These are phyloP conservation scores for Gnatocerus cornutus DNA, from an alignment of 2,888 invertebrate species.

Conservation along the genomic window DNA sequence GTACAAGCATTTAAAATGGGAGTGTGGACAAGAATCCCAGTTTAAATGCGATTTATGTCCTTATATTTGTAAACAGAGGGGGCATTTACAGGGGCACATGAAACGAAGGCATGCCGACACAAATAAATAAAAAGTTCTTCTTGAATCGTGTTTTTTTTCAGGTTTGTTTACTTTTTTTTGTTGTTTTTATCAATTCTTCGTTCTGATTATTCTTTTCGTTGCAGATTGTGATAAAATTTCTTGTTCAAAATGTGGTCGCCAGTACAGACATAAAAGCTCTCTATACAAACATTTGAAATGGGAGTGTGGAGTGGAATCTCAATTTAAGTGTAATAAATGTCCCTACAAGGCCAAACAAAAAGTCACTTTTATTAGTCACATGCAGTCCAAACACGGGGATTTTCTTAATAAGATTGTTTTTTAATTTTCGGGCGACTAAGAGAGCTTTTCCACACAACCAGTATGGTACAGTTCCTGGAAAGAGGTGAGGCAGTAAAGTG, in stretches of 20 bases:
- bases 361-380: constrained; percentile 51
- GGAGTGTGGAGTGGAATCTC: constrained; percentile 56
- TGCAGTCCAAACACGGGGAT: constrained; percentile 37
- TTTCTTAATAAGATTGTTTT: neutral
- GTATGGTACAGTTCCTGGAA: too few species aligned
- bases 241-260: constrained; percentile 33
- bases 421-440: neutral
- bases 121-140: neutral
- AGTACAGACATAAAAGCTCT: constrained; percentile 55
- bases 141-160: too few species aligned
- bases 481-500: too few species aligned
- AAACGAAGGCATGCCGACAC: constrained; percentile 1
- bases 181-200: neutral
- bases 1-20: constrained; percentile 55
- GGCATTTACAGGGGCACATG: constrained; percentile 17
- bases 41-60: constrained; percentile 54
- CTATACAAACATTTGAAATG: constrained; percentile 55
- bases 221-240: neutral
- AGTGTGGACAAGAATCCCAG: constrained; percentile 55
- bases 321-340: constrained; percentile 54
- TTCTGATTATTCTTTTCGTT: constrained; percentile 9
- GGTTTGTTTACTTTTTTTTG: neutral
- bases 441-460: too few species aligned
- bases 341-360: constrained; percentile 55
- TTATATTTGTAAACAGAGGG: constrained; percentile 53